phyloP scores from a whole-genome alignment of 2,113 vertebrate genomes.

The Stegastes partitus region DNA sequence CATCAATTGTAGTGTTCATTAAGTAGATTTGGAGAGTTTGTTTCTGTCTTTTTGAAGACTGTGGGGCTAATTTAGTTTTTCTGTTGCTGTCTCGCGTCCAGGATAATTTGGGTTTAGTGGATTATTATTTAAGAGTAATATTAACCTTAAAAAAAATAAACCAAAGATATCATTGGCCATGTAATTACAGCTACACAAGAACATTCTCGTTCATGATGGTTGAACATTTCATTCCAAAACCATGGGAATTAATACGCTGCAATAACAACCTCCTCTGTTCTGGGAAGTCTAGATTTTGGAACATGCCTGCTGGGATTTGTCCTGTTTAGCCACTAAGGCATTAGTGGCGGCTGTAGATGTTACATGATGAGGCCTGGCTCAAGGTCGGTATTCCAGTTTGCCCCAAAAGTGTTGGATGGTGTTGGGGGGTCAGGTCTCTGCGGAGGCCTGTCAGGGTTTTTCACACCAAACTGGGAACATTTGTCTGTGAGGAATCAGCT shows the following conservation, averaged over 20 bases:
- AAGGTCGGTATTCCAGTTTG: not conserved
- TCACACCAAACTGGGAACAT: not conserved
- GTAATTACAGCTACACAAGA: not conserved
- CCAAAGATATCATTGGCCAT: too few species aligned
- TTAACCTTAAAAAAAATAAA: too few species aligned
- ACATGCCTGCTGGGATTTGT: not conserved
- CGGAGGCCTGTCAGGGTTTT: not conserved
- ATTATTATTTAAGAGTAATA: too few species aligned
- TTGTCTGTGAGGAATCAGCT: not conserved
- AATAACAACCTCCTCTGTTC: not conserved
- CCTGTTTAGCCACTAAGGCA: not conserved
- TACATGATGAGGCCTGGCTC: not conserved
- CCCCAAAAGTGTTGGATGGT: not conserved
- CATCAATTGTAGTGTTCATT: too few species aligned
- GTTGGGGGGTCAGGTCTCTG: not conserved
- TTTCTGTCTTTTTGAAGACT: too few species aligned
- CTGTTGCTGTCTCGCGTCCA: too few species aligned
- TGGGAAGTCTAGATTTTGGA: not conserved
- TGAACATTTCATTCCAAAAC: not conserved
- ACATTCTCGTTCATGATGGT: not conserved
- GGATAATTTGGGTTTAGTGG: not conserved
- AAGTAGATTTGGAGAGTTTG: too few species aligned
- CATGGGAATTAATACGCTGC: not conserved
- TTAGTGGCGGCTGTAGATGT: not conserved
- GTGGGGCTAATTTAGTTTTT: too few species aligned